phyloP scores from a whole-genome alignment of 1,140 invertebrate genomes.

The Anagrus nilaparvatae region DNA sequence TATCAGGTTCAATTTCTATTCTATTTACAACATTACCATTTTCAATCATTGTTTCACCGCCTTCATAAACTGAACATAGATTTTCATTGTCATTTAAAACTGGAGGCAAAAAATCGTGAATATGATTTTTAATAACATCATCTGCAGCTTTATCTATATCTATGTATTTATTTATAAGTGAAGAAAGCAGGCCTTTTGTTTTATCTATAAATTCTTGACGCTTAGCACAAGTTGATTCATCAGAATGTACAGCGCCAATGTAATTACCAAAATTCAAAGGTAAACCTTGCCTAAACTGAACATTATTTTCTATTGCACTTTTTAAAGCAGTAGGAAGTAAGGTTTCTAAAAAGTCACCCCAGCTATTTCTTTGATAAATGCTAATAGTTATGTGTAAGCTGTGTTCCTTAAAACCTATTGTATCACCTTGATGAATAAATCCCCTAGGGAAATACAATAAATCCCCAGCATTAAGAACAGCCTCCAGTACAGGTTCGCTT shows the following conservation, averaged over 20 bases:
- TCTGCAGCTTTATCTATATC: slow-evolving; percentile 78
- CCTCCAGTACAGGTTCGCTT: slow-evolving; percentile 72
- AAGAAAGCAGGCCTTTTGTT: slow-evolving; percentile 51
- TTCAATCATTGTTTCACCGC: slow-evolving; percentile 56
- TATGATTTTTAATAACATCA: slow-evolving; percentile 69
- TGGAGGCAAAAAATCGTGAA: slow-evolving; percentile 83
- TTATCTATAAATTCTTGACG: slow-evolving; percentile 48
- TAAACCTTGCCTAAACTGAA: slow-evolving; percentile 67
- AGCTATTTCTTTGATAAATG: slow-evolving; percentile 82
- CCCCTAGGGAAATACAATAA: slow-evolving; percentile 88
- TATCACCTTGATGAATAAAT: slow-evolving; percentile 82
- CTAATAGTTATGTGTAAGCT: slow-evolving; percentile 91
- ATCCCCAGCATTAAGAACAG: slow-evolving; percentile 76
- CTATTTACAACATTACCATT: slow-evolving; percentile 51
- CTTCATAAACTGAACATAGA: slow-evolving; percentile 54
- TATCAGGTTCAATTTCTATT: slow-evolving; percentile 57
- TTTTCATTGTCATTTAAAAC: slow-evolving; percentile 55
- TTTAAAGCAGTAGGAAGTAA: slow-evolving; percentile 68
- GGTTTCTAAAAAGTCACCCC: slow-evolving; percentile 78
- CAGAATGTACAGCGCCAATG: slow-evolving; percentile 57
- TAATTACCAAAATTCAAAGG: slow-evolving; percentile 67
- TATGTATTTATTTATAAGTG: slow-evolving; percentile 49
- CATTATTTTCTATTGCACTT: slow-evolving; percentile 56
- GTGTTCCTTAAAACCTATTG: slow-evolving; percentile 57
- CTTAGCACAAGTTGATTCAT: slow-evolving; percentile 35